Conservation (phyloP, 2,888 invertebrate genomes). For the Volucella inanis region DNA sequence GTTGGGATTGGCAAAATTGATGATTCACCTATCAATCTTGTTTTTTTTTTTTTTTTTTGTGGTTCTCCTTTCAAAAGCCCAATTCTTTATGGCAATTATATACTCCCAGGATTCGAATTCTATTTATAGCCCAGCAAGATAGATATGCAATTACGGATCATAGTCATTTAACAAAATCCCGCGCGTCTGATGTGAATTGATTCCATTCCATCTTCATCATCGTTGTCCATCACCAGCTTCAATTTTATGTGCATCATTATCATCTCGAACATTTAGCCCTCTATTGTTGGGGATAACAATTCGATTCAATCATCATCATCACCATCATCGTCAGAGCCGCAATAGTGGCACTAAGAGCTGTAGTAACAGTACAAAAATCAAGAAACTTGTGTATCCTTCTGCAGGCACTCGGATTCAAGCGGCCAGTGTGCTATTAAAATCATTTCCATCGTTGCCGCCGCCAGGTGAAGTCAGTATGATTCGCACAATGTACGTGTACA, state of each 20-base stretch:
- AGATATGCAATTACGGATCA: constrained; percentile 45
- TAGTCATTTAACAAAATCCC: constrained; percentile 17
- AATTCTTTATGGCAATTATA: constrained; percentile 52
- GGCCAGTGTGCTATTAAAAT: constrained; percentile 35
- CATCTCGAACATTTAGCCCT: constrained; percentile 58
- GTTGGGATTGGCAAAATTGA: no score
- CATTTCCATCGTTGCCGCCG: not conserved
- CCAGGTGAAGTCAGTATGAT: constrained; percentile 34
- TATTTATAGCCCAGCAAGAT: constrained; percentile 55
- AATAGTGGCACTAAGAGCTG: not conserved
- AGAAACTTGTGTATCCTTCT: constrained; percentile 35
- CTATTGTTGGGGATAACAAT: constrained; percentile 70
- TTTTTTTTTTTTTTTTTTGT: no score
- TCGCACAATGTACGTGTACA: constrained; percentile 12
- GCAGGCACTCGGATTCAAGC: not conserved
- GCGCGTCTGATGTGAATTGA: constrained; percentile 31
- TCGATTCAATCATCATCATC: constrained; percentile 68
- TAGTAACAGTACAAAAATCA: constrained; percentile 3
- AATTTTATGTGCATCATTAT: constrained; percentile 50
- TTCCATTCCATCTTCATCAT: constrained; percentile 12
- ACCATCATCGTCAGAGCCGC: not conserved
- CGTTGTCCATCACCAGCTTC: constrained; percentile 29
- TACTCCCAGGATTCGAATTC: constrained; percentile 7
- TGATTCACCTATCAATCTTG: no score
- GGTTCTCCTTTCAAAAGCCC: constrained; percentile 10